phyloP scores from a whole-genome alignment of 2,113 vertebrate genomes.

The zebrafish (Danio rerio) region DNA sequence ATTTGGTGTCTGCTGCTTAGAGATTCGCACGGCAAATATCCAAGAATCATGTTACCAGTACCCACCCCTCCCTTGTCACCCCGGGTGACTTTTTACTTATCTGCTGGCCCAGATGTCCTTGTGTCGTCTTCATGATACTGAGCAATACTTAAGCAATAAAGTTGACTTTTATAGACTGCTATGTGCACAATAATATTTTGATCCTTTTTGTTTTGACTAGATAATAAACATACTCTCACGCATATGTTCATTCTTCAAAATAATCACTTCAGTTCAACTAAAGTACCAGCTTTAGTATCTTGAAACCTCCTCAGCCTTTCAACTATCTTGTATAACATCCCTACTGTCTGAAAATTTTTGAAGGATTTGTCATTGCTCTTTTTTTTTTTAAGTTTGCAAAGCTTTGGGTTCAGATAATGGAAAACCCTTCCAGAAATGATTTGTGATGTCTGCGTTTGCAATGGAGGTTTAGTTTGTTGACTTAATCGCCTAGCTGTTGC shows the following conservation, averaged over 20 bases:
- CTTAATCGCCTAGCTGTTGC: conserved; percentile 48
- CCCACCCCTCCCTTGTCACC: conserved; percentile 14
- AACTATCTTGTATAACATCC: background rate
- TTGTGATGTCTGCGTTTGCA: conserved; percentile 16
- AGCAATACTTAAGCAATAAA: conserved; percentile 20
- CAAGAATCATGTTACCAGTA: conserved; percentile 29
- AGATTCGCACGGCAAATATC: background rate
- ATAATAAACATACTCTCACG: background rate
- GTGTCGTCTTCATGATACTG: background rate
- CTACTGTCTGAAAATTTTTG: no score
- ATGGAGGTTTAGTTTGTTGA: conserved; percentile 53
- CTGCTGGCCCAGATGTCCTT: conserved; percentile 35
- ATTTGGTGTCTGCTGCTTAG: background rate
- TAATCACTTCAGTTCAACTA: background rate
- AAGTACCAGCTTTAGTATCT: background rate
- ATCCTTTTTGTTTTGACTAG: background rate
- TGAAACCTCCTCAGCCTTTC: background rate
- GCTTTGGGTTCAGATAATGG: conserved; percentile 23
- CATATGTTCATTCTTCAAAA: background rate
- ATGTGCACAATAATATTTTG: background rate
- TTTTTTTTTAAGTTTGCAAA: background rate
- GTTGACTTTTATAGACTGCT: background rate
- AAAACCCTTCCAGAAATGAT: conserved; percentile 42
- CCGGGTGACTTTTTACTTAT: conserved; percentile 48
- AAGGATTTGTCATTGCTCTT: background rate